Percentiles rank a stretch among this genome's conserved stretches.
These are phyloP conservation scores for Sebastes glaucus DNA, from an alignment of 2,797 vertebrate species.

Conservation along the genomic window DNA sequence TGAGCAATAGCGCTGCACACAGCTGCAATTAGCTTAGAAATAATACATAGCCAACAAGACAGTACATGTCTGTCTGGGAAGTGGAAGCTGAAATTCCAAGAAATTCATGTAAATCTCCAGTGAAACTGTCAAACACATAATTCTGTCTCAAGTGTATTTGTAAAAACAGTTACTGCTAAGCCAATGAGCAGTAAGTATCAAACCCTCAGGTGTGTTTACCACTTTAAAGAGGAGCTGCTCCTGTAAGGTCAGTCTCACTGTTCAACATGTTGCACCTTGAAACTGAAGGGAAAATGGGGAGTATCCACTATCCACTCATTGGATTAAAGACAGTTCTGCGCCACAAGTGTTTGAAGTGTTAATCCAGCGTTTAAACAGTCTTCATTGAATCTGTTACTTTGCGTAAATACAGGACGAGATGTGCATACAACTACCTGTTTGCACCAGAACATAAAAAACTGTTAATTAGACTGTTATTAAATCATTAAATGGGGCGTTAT, in stretches of 20 bases:
- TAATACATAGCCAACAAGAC: neutral
- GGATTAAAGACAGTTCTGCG: neutral
- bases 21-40: neutral
- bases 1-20: neutral
- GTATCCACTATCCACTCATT: neutral
- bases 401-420: neutral
- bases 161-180: neutral
- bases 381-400: neutral
- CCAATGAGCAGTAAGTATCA: neutral
- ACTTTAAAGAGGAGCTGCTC: neutral
- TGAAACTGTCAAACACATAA: neutral
- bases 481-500: no score
- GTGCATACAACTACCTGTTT: neutral
- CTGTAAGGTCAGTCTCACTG: neutral
- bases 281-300: neutral
- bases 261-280: slow-evolving; percentile 3
- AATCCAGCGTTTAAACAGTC: neutral
- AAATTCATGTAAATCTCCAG: neutral
- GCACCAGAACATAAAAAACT: neutral
- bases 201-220: neutral
- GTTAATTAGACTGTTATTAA: no score
- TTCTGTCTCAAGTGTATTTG: neutral
- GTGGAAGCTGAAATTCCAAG: neutral
- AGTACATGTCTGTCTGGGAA: neutral
- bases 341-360: no score